These are phyloP conservation scores for Trichonephila clavata DNA, from an alignment of 1,140 invertebrate genomes.

Conservation along the genomic window DNA sequence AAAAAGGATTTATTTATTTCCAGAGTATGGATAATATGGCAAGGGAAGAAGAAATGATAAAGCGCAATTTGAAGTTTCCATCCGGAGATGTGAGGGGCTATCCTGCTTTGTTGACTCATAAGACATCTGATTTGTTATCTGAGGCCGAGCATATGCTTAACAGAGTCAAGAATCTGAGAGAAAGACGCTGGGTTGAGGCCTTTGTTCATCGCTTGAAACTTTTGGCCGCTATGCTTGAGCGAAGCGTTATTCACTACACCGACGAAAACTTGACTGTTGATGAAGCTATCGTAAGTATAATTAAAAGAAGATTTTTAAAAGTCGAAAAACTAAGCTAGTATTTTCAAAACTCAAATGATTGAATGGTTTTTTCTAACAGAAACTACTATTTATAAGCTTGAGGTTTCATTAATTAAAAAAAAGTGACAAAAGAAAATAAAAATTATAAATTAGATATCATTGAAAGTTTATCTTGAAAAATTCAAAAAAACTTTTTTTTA, in stretches of 20 bases:
- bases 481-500: too few species aligned
- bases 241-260: not conserved
- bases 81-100: not conserved
- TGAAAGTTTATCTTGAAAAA: too few species aligned
- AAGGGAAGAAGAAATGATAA: not conserved
- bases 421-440: too few species aligned
- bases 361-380: too few species aligned
- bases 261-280: too few species aligned
- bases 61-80: not conserved
- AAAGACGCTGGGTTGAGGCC: not conserved
- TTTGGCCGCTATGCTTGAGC: not conserved
- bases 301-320: too few species aligned
- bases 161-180: not conserved
- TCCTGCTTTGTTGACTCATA: not conserved
- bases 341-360: too few species aligned
- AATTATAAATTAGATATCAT: too few species aligned
- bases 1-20: not conserved
- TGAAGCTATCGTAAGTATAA: too few species aligned
- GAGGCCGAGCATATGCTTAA: not conserved
- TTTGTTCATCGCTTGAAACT: not conserved
- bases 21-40: slow-evolving; percentile 13
- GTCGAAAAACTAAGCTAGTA: too few species aligned
- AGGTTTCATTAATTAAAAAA: too few species aligned
- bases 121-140: not conserved
- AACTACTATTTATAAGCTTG: too few species aligned